Evolutionary conservation across 2,888 invertebrate species (phyloP).

Genomic region (Machimus atricapillus): DNA sequence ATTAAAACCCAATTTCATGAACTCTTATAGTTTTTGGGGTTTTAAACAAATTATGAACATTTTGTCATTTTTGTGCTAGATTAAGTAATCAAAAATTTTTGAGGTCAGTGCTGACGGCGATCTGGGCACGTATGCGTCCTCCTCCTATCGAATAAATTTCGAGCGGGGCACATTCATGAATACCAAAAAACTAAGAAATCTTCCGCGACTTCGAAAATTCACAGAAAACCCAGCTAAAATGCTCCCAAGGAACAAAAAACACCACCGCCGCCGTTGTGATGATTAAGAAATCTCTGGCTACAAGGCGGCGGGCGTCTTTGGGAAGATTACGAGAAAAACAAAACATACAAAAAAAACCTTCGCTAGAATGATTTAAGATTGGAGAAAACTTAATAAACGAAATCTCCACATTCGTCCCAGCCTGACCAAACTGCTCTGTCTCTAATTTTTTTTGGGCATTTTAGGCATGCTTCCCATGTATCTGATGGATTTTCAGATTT

Average conservation of each 20-base stretch:
- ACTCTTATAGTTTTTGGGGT: not conserved
- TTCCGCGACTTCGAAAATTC: not conserved
- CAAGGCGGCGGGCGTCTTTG: slow-evolving; percentile 1
- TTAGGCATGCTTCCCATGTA: slow-evolving; percentile 29
- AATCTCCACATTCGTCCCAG: slow-evolving; percentile 8
- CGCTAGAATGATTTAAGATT: slow-evolving; percentile 13
- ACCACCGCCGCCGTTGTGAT: not conserved
- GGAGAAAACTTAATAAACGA: slow-evolving; percentile 11
- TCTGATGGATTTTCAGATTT: slow-evolving; percentile 10
- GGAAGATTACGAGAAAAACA: not conserved
- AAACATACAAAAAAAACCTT: not conserved
- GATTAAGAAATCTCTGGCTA: slow-evolving; percentile 32
- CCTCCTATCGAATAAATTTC: slow-evolving; percentile 11
- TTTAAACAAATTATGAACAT: not conserved
- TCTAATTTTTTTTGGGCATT: not conserved
- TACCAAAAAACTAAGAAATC: slow-evolving; percentile 11
- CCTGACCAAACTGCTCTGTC: not conserved
- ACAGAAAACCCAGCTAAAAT: not conserved
- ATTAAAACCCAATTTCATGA: not conserved
- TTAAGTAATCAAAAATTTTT: not conserved
- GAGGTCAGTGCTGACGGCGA: not conserved
- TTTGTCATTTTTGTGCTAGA: not conserved
- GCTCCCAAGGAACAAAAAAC: not conserved
- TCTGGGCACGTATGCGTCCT: slow-evolving; percentile 1
- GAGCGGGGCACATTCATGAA: not conserved